Evolutionary conservation across 2,113 vertebrate genomes (phyloP).

Genomic region (Mesembrinibis cayennensis): DNA sequence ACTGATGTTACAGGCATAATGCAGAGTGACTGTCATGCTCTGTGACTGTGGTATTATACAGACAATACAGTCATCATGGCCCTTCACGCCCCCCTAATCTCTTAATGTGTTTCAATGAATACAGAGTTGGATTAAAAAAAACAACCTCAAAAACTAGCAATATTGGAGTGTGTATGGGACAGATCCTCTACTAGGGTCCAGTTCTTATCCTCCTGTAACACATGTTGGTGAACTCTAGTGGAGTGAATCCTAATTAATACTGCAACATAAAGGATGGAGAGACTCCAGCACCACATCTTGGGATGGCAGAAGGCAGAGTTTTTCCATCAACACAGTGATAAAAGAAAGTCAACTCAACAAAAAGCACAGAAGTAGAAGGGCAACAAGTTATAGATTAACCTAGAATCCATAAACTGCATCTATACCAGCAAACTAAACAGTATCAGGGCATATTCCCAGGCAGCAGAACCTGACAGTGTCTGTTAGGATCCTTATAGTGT

Average conservation of each 20-base stretch:
- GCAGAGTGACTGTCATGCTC: not conserved
- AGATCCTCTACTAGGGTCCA: not conserved
- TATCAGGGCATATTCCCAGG: not conserved
- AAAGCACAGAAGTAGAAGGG: not conserved
- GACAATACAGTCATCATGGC: not conserved
- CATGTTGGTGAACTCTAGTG: not conserved
- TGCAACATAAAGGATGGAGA: not conserved
- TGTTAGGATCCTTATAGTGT: not conserved
- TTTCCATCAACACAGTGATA: not conserved
- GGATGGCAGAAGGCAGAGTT: not conserved
- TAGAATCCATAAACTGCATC: not conserved
- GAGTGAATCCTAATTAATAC: not conserved
- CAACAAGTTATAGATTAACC: not conserved
- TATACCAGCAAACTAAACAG: not conserved
- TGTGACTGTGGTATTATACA: not conserved
- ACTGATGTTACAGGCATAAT: not conserved
- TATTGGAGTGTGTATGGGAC: not conserved
- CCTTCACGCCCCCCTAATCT: not conserved
- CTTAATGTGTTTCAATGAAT: not conserved
- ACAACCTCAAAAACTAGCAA: fast-evolving
- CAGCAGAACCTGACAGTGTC: not conserved
- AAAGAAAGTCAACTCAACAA: not conserved
- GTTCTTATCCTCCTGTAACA: not conserved
- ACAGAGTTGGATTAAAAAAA: not conserved
- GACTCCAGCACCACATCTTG: not conserved